A percentile compares a stretch with the other conserved stretches of the same genome.
Conservation (phyloP, 2,888 invertebrate genomes). For the Cantharis rufa region DNA sequence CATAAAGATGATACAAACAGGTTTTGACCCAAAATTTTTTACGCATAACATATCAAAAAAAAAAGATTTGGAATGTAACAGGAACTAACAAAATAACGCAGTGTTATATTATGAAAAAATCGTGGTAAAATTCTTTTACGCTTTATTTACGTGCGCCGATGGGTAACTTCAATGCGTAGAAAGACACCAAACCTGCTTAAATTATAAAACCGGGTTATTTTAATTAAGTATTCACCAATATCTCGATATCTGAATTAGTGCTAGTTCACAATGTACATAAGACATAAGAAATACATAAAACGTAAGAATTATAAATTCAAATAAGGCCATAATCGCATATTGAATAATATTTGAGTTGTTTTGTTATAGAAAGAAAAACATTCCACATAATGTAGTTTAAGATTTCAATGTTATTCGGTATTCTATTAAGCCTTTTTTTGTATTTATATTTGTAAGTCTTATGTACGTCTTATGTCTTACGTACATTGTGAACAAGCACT, state of each 20-base stretch:
- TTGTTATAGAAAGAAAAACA: no score
- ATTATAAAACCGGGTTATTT: background rate
- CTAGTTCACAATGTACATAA: no score
- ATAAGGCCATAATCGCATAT: no score
- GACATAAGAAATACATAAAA: no score
- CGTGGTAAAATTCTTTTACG: background rate
- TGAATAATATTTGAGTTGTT: no score
- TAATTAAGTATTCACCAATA: background rate
- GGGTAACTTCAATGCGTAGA: slow-evolving; percentile 13
- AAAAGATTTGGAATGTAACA: background rate
- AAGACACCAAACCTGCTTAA: background rate
- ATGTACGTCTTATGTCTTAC: no score
- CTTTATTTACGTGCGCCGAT: background rate
- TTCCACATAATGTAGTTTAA: no score
- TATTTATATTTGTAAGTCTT: no score
- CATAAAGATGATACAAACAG: slow-evolving; percentile 13
- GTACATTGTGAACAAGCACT: no score
- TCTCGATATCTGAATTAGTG: background rate
- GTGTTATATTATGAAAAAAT: background rate
- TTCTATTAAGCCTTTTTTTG: no score
- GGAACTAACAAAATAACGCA: background rate
- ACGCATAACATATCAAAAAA: slow-evolving; percentile 9
- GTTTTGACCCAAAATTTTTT: slow-evolving; percentile 17
- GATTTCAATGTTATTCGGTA: no score
- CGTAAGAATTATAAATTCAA: no score